Evolutionary conservation across 2,113 vertebrate species (phyloP).

Genomic region (Eptesicus fuscus): DNA sequence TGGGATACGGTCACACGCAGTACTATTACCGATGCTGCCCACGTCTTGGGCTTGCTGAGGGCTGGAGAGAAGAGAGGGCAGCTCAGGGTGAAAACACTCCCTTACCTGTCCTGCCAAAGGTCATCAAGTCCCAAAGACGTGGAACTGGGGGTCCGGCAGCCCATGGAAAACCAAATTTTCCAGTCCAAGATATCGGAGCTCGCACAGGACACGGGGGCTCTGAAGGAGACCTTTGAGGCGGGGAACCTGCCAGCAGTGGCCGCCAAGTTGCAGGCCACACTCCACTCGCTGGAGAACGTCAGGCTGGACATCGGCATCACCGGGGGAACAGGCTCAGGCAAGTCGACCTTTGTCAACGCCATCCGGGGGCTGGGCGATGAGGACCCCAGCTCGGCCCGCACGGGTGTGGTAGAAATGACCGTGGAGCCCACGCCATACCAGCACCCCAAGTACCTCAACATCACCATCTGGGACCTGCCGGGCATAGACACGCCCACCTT

Average conservation of each 20-base stretch:
- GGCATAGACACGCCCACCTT: conserved; percentile 14
- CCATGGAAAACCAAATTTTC: not conserved
- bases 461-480: conserved; percentile 76
- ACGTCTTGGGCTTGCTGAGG: not conserved
- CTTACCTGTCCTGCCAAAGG: not conserved
- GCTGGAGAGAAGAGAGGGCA: not conserved
- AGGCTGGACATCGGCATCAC: conserved; percentile 44
- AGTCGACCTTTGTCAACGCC: conserved; percentile 72
- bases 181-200: not conserved
- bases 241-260: conserved; percentile 44
- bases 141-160: not conserved
- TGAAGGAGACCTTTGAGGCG: conserved; percentile 21
- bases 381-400: conserved; percentile 51
- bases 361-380: conserved; percentile 48
- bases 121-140: not conserved
- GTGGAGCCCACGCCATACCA: conserved; percentile 22
- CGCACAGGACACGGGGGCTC: not conserved
- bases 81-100: not conserved
- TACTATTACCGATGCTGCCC: not conserved
- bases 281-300: conserved; percentile 37
- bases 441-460: conserved; percentile 55
- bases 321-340: not conserved
- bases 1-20: too few relatives aligned
- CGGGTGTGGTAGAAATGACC: conserved; percentile 60
- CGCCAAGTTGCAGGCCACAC: conserved; percentile 40